A percentile compares a stretch with the other conserved stretches of the same genome.
Conservation (phyloP, 1,140 invertebrate species). For the Drosophila kohkoa region DNA sequence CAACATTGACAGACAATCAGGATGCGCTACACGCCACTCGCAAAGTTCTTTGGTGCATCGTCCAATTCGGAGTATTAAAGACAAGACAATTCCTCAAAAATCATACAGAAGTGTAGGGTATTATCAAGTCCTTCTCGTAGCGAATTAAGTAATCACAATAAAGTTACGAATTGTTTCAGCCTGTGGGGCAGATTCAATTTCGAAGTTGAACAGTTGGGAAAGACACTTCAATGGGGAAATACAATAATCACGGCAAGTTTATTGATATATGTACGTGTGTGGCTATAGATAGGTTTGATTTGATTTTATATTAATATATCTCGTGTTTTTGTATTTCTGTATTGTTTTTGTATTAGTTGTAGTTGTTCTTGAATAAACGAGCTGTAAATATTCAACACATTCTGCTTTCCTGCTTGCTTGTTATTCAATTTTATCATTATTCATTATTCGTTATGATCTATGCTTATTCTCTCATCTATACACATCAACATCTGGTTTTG, state of each 20-base stretch:
- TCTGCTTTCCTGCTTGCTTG: slow-evolving; percentile 57
- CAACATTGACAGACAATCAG: slow-evolving; percentile 61
- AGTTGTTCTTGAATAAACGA: slow-evolving; percentile 72
- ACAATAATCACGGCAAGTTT: slow-evolving; percentile 73
- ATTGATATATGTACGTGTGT: slow-evolving; percentile 71
- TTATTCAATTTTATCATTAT: slow-evolving; percentile 41
- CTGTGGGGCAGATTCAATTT: background rate
- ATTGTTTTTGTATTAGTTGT: slow-evolving; percentile 40
- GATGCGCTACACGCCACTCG: slow-evolving; percentile 5
- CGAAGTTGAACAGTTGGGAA: slow-evolving; percentile 10
- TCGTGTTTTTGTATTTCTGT: slow-evolving; percentile 21
- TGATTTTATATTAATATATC: slow-evolving; percentile 34
- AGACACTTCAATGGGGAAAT: slow-evolving; percentile 15
- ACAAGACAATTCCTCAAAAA: too few species aligned
- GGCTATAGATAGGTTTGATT: slow-evolving; percentile 80
- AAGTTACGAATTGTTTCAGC: background rate
- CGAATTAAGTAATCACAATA: background rate
- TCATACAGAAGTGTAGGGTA: background rate
- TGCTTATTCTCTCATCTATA: slow-evolving; percentile 73
- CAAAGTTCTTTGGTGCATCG: background rate
- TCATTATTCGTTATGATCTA: slow-evolving; percentile 55
- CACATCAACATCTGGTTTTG: slow-evolving; percentile 83
- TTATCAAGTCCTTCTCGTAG: background rate
- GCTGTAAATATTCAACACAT: slow-evolving; percentile 82
- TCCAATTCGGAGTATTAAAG: background rate